Evolutionary conservation across 2,797 vertebrate species (phyloP).

Genomic region (Columba guinea): DNA sequence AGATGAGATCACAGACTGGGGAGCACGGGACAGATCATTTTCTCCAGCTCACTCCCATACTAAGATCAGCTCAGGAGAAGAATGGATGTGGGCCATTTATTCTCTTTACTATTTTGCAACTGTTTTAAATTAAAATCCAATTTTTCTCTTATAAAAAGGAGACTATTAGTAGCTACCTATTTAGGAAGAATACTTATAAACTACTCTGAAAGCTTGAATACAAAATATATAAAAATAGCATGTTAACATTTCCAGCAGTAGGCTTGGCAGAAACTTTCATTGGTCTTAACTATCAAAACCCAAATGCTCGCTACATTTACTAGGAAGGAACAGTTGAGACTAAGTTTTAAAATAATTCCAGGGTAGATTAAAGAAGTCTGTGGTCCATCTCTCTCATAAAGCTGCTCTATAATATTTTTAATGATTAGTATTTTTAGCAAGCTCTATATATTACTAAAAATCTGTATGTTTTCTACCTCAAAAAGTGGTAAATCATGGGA

Average conservation of each 20-base stretch:
- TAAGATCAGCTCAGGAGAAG: background rate
- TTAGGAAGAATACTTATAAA: background rate
- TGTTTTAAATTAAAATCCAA: background rate
- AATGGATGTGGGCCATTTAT: background rate
- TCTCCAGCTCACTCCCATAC: background rate
- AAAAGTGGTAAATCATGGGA: constrained; percentile 91
- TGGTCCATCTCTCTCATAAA: background rate
- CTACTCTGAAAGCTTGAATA: background rate
- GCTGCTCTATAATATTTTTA: background rate
- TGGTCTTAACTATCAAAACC: background rate
- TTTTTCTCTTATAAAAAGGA: background rate
- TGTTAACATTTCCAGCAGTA: background rate
- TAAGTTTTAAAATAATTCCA: background rate
- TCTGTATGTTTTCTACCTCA: constrained; percentile 78
- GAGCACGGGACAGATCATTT: background rate
- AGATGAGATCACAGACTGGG: background rate
- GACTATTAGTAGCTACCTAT: background rate
- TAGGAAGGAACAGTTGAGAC: background rate
- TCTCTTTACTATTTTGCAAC: background rate
- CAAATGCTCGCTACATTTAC: background rate
- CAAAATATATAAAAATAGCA: background rate
- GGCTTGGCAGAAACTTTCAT: background rate
- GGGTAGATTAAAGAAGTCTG: background rate
- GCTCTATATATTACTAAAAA: background rate
- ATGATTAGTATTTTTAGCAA: background rate